A percentile compares a stretch with the other conserved stretches of the same genome.
phyloP scores from a whole-genome alignment of 2,888 invertebrate species.

The Stomorhina lunata region DNA sequence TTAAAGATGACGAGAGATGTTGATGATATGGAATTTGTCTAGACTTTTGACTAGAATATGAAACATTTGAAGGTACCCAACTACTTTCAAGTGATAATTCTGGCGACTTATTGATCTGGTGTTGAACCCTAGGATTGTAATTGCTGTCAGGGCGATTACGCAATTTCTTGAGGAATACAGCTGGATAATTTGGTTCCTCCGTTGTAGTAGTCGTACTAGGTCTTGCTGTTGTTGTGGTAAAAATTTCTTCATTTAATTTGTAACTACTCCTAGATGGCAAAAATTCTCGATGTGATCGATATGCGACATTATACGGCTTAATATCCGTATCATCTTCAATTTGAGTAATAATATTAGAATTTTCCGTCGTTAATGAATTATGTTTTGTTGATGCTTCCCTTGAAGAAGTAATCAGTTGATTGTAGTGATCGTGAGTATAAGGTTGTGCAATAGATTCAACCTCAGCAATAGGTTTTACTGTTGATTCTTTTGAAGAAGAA shows the following conservation, averaged over 20 bases:
- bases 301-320: conserved; percentile 8
- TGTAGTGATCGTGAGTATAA: not conserved
- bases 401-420: not conserved
- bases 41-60: conserved; percentile 24
- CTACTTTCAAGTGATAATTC: conserved; percentile 40
- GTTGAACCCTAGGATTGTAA: conserved; percentile 21
- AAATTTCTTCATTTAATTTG: not conserved
- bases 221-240: not conserved
- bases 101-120: conserved; percentile 51
- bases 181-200: conserved; percentile 76
- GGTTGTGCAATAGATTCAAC: no score
- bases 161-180: conserved; percentile 71
- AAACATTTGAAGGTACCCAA: conserved; percentile 55
- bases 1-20: conserved; percentile 66
- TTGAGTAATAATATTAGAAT: not conserved
- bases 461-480: no score
- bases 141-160: conserved; percentile 66
- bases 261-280: conserved; percentile 16
- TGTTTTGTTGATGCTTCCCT: not conserved
- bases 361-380: conserved; percentile 13
- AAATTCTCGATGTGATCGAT: conserved; percentile 24
- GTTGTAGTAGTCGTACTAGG: conserved; percentile 67
- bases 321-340: not conserved
- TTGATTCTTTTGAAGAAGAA: no score
- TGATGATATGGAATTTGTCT: conserved; percentile 19